These are phyloP conservation scores for Phortica okadai DNA, from an alignment of 2,888 invertebrate species.

Conservation along the genomic window DNA sequence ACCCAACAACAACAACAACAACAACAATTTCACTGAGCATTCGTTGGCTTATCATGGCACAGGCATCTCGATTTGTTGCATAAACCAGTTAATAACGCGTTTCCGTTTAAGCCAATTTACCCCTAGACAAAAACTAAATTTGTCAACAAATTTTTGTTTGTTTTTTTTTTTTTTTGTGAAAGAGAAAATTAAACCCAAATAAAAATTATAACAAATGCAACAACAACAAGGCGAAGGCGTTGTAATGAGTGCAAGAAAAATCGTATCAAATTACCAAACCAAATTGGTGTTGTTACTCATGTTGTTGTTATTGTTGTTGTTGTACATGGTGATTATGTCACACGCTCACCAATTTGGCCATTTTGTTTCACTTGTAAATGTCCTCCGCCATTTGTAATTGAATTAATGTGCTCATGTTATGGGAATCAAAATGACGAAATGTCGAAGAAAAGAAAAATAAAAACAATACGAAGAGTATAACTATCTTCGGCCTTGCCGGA, in stretches of 20 bases:
- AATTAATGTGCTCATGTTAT: constrained; percentile 62
- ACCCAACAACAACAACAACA: not conserved
- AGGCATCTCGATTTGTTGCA: constrained; percentile 72
- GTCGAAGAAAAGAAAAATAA: not conserved
- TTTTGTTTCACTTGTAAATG: not conserved
- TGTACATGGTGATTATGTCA: constrained; percentile 62
- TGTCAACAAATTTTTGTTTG: constrained; percentile 56
- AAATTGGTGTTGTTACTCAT: constrained; percentile 41
- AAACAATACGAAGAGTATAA: not conserved
- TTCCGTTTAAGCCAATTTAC: constrained; percentile 71
- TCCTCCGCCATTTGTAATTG: constrained; percentile 68
- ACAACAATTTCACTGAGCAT: too few species aligned
- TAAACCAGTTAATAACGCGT: constrained; percentile 74
- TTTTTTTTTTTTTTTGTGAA: not conserved
- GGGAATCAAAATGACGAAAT: constrained; percentile 58
- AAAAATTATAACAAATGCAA: too few species aligned
- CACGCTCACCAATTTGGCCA: constrained; percentile 58
- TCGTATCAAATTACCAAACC: constrained; percentile 70
- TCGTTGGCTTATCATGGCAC: constrained; percentile 53
- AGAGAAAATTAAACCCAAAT: constrained; percentile 62
- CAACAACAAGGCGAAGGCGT: constrained; percentile 17
- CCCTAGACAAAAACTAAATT: not conserved
- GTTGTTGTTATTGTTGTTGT: constrained; percentile 36
- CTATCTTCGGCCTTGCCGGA: not conserved
- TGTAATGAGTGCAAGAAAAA: constrained; percentile 68